A percentile compares a stretch with the other conserved stretches of the same genome.
Evolutionary conservation across 53 echinoderm and acorn worm species (phyloP).

Genomic region (Glandiceps talaboti): DNA sequence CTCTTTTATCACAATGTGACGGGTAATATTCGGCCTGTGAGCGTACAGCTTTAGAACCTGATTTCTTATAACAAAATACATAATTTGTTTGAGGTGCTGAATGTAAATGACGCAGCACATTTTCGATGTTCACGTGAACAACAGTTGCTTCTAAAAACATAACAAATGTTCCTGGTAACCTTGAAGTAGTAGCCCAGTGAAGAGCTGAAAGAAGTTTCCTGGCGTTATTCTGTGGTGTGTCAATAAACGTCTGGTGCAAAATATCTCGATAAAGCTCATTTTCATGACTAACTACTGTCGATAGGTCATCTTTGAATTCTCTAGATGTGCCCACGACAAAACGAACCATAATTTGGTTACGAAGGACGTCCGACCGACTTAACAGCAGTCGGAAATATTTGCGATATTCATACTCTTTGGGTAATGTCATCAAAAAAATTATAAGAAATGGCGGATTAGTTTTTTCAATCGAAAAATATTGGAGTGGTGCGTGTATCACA

Average conservation of each 20-base stretch:
- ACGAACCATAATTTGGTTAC: neutral
- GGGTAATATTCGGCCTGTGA: neutral
- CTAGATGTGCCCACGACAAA: neutral
- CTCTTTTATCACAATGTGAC: neutral
- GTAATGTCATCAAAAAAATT: neutral
- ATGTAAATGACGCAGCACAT: neutral
- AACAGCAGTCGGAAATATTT: neutral
- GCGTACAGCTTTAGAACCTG: too few relatives aligned
- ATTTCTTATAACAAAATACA: too few relatives aligned
- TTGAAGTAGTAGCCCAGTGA: neutral
- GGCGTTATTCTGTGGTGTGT: neutral
- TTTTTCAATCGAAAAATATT: too few relatives aligned
- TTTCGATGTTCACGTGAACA: neutral
- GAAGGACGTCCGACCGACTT: neutral
- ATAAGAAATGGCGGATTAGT: neutral
- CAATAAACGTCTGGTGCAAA: neutral
- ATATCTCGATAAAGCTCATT: neutral
- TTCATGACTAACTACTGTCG: neutral
- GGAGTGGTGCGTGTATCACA: too few relatives aligned
- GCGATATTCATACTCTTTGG: neutral
- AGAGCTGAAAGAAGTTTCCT: neutral
- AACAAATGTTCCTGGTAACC: neutral
- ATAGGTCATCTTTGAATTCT: neutral
- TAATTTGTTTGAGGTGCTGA: too few relatives aligned
- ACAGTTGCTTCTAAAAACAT: neutral